These are phyloP conservation scores for Drosophila nebulosa DNA, from an alignment of 1,140 invertebrate species.

Conservation along the genomic window DNA sequence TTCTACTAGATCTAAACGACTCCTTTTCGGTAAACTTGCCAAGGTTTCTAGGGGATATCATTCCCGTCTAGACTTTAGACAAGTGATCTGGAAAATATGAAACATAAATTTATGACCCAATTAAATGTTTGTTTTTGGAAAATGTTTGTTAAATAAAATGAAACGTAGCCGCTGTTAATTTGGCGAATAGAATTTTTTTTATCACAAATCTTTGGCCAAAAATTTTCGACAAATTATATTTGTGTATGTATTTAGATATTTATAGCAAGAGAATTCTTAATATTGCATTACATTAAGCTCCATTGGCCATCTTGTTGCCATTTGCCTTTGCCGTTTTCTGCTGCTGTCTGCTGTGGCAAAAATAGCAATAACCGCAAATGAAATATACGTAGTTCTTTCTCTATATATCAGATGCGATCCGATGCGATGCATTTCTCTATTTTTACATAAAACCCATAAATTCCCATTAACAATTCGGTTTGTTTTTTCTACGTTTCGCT, in stretches of 20 bases:
- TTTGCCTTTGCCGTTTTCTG: constrained; percentile 22
- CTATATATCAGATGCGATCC: constrained; percentile 24
- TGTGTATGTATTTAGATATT: constrained; percentile 15
- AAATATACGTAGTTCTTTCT: neutral
- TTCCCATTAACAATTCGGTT: constrained; percentile 5
- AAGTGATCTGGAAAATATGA: constrained; percentile 58
- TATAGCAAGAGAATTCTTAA: constrained; percentile 18
- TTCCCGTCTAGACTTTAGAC: neutral
- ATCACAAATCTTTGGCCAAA: constrained; percentile 44
- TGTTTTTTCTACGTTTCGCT: neutral
- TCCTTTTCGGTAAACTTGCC: no score
- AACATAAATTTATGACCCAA: constrained; percentile 70
- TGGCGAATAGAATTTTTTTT: constrained; percentile 50
- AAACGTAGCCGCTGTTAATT: neutral
- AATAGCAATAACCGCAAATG: constrained; percentile 37
- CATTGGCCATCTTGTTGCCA: constrained; percentile 47
- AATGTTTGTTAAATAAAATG: constrained; percentile 16
- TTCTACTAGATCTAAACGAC: no score
- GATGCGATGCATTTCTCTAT: constrained; percentile 27
- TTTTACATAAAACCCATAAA: constrained; percentile 18
- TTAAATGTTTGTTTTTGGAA: constrained; percentile 58
- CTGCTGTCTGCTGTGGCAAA: constrained; percentile 42
- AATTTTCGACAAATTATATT: constrained; percentile 67
- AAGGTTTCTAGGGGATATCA: neutral
- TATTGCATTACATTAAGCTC: constrained; percentile 70